Evolutionary conservation across 1,140 invertebrate genomes (phyloP), one percentile per base, ranked within the genome.

Genomic region (Sycophila sp.): DNA sequence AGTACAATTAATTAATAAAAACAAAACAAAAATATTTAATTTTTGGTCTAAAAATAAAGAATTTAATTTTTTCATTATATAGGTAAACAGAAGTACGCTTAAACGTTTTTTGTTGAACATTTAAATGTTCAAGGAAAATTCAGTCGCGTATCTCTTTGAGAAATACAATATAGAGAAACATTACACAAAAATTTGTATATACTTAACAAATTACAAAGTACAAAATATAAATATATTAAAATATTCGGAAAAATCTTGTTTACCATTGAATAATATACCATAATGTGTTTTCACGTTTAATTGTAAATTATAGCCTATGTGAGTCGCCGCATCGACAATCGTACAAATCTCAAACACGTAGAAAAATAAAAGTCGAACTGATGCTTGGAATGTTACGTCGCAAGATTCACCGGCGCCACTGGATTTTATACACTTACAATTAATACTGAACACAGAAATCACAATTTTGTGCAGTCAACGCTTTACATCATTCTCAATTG

Each of bases 141-240:
- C 59, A 69, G 68, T 69, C 68, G 22, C 42, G 5, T 63, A 63
- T 40, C 59, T 69, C 59, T 62, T 56, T 11, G 24, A 45, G 26
- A 62, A 62, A 69, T 63, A 69, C 58, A 69, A 55, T 53, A 36
- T 63, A 26, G 36, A 56, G 22, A 63, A n/a, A 62, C 3, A 62
- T 11, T 62, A 62, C 45, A 69, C 56, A 60, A 62, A 59, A 13
- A 30, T 62, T 58, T 69, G 19, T 69, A 68, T 59, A 59, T 17
- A 68, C 66, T 59, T 59, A 68, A 59, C 38, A 69, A 69, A 69
- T 69, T 68, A 59, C 13, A 19, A 58, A 76, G 75, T 78, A 78
- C 32, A 78, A 75, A 78, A 51, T 77, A 64, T 71, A 78, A 78
- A 73, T 77, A 75, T 32, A 24, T 67, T 55, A 49, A 71, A 34